These are phyloP conservation scores for Scaptomyza polygonia DNA, from an alignment of 2,888 invertebrate genomes.

Conservation along the genomic window DNA sequence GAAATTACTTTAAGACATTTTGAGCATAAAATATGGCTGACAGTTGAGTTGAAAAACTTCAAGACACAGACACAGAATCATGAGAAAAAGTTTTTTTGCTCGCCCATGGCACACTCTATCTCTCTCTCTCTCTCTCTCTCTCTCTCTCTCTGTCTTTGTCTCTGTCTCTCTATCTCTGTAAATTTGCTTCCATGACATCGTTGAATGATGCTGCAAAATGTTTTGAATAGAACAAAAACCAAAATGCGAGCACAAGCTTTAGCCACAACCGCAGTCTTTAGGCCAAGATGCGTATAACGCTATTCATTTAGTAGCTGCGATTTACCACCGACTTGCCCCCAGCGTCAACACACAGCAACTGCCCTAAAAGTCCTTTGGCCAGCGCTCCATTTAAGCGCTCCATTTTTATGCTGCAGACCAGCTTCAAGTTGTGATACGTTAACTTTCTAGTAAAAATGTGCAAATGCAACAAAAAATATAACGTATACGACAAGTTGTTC, in stretches of 20 bases:
- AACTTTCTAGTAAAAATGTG: constrained; percentile 24
- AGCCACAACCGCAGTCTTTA: constrained; percentile 5
- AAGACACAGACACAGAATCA: constrained; percentile 39
- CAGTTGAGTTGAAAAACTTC: constrained; percentile 64
- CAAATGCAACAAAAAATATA: constrained; percentile 5
- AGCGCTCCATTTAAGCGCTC: constrained; percentile 39
- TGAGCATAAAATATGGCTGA: constrained; percentile 79
- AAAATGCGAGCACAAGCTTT: background rate
- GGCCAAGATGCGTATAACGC: constrained; percentile 17
- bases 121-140: constrained; percentile 4
- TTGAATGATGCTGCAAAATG: constrained; percentile 64
- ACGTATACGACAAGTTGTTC: constrained; percentile 10
- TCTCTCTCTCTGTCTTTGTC: background rate
- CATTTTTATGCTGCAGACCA: constrained; percentile 46
- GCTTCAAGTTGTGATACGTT: constrained; percentile 43
- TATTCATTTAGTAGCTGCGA: constrained; percentile 67
- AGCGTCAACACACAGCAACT: constrained; percentile 12
- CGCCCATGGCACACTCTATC: background rate
- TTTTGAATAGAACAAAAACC: constrained; percentile 11
- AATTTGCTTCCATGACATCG: constrained; percentile 14
- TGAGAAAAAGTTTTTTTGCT: constrained; percentile 18
- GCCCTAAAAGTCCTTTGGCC: constrained; percentile 16
- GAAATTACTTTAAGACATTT: constrained; percentile 77
- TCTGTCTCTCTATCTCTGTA: no score
- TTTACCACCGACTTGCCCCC: constrained; percentile 28